Evolutionary conservation across 2,113 vertebrate species (phyloP).

Genomic region (Oreocharis arfaki): DNA sequence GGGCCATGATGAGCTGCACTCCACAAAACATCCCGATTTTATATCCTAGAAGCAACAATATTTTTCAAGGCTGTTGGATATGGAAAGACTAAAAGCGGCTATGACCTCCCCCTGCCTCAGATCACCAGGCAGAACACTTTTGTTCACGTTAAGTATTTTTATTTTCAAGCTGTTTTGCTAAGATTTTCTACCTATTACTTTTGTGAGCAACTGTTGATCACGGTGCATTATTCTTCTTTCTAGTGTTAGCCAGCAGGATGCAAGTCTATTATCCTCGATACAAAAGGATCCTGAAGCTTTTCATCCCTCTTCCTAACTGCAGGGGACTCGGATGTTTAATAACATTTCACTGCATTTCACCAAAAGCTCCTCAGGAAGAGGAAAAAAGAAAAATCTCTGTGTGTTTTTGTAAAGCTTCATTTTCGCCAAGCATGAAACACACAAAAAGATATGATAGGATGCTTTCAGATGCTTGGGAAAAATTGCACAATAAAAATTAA

Average conservation of each 20-base stretch:
- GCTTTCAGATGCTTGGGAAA: neutral
- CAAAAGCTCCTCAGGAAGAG: neutral
- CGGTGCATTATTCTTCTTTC: neutral
- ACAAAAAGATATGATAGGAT: accelerated
- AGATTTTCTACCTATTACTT: neutral
- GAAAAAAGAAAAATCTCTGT: neutral
- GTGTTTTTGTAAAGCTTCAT: neutral
- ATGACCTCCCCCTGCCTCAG: neutral
- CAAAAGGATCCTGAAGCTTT: neutral
- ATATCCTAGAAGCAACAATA: neutral
- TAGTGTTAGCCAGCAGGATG: neutral
- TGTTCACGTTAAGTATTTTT: neutral
- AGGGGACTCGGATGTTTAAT: neutral
- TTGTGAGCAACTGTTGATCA: neutral
- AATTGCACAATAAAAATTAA: neutral
- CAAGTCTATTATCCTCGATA: neutral
- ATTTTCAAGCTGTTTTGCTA: neutral
- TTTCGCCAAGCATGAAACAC: neutral
- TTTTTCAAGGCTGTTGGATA: neutral
- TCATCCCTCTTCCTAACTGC: neutral
- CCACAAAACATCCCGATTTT: neutral
- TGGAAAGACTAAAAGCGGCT: neutral
- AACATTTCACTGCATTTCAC: neutral
- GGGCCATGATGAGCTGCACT: accelerated
- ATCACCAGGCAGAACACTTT: neutral